These are phyloP conservation scores for Conchocele bisecta DNA, from an alignment of 2,888 invertebrate genomes.

Conservation along the genomic window DNA sequence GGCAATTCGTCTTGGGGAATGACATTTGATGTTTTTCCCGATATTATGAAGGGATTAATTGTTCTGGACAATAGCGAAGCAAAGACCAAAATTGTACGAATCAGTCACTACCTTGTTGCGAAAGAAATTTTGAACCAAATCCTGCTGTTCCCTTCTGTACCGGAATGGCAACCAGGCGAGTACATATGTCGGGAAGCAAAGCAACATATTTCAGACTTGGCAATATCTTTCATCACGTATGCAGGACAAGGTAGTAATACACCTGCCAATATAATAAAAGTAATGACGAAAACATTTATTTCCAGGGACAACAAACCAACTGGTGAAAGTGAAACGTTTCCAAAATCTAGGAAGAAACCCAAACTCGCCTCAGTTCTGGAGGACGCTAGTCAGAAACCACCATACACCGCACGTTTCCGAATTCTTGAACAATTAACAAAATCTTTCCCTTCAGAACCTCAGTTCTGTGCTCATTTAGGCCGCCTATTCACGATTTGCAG, in stretches of 20 bases:
- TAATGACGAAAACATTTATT: constrained; percentile 48
- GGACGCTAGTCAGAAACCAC: constrained; percentile 39
- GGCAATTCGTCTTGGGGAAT: constrained; percentile 36
- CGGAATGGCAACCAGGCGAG: not conserved
- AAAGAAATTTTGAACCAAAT: constrained; percentile 60
- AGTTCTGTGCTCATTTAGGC: constrained; percentile 62
- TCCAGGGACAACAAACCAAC: constrained; percentile 30
- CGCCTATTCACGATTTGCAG: constrained; percentile 57
- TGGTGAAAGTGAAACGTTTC: constrained; percentile 31
- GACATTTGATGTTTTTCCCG: constrained; percentile 48
- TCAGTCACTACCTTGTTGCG: constrained; percentile 58
- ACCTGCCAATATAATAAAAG: constrained; percentile 7
- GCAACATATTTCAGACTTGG: constrained; percentile 25
- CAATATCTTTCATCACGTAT: constrained; percentile 37
- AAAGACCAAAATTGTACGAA: constrained; percentile 41
- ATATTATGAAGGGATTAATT: constrained; percentile 39
- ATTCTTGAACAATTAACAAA: constrained; percentile 49
- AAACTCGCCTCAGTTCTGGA: constrained; percentile 49
- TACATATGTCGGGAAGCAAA: constrained; percentile 11
- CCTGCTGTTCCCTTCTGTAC: constrained; percentile 1
- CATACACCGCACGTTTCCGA: constrained; percentile 36
- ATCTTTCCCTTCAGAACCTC: constrained; percentile 58
- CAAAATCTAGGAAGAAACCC: constrained; percentile 35
- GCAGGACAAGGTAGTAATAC: constrained; percentile 21
- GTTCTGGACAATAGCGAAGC: constrained; percentile 41